Percentiles rank a stretch among this genome's conserved stretches.
phyloP scores from a whole-genome alignment of 92 coral and sea anemone species.

The Parazoanthus atlanticus region DNA sequence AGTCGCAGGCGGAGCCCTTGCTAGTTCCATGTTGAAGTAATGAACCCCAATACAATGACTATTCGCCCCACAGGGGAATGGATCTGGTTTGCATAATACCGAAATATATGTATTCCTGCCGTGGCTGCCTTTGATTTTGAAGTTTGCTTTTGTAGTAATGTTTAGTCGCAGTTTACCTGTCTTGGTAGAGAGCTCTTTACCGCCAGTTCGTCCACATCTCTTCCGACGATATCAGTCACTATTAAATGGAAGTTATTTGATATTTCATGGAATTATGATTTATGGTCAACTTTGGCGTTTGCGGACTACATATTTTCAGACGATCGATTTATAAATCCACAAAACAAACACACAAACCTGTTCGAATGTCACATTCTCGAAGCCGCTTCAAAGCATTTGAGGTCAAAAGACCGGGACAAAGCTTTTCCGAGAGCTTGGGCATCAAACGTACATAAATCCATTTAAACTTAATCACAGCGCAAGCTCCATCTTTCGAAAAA shows the following conservation, averaged over 20 bases:
- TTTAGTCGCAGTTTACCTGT: not conserved
- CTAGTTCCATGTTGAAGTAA: too few species aligned
- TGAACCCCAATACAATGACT: too few species aligned
- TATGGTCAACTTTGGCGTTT: not conserved
- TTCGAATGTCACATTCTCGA: constrained; percentile 18
- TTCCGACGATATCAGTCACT: constrained; percentile 35
- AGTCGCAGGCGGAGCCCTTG: too few species aligned
- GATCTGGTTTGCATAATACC: too few species aligned
- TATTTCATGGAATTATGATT: too few species aligned
- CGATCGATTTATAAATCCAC: not conserved
- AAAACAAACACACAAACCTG: constrained; percentile 4
- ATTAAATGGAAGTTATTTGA: not conserved
- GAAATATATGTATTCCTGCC: too few species aligned
- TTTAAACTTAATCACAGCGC: too few species aligned
- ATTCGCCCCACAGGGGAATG: too few species aligned
- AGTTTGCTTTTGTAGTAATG: too few species aligned
- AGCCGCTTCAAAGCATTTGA: constrained; percentile 13
- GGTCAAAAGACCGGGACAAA: constrained; percentile 34
- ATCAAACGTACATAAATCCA: constrained; percentile 13
- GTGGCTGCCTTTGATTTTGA: too few species aligned
- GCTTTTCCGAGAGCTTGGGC: constrained; percentile 34
- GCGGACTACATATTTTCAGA: not conserved
- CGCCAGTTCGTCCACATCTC: constrained; percentile 24
- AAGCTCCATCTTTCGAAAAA: too few species aligned
- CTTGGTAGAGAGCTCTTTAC: constrained; percentile 4